A percentile compares a stretch with the other conserved stretches of the same genome.
Evolutionary conservation across 2,797 vertebrate genomes (phyloP).

Genomic region (Smutsia temminckii): DNA sequence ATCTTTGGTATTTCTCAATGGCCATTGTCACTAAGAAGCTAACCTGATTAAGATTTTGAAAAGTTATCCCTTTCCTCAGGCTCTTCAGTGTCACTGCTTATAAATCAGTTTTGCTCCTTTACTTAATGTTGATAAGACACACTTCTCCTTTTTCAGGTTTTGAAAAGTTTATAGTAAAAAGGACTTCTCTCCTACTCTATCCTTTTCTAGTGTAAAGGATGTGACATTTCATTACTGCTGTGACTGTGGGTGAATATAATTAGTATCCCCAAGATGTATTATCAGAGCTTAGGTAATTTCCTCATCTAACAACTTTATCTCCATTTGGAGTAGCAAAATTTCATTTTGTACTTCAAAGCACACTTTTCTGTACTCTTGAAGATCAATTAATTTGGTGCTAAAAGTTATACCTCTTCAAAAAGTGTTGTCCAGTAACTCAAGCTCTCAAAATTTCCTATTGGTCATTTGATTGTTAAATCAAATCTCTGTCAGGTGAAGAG

Average conservation of each 20-base stretch:
- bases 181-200: background rate
- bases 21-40: background rate
- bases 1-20: background rate
- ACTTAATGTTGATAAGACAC: background rate
- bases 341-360: slow-evolving; percentile 59
- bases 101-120: slow-evolving; percentile 45
- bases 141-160: background rate
- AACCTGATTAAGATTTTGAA: background rate
- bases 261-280: slow-evolving; percentile 21
- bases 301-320: slow-evolving; percentile 53
- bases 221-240: slow-evolving; percentile 29
- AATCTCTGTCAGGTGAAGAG: background rate
- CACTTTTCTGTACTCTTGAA: slow-evolving; percentile 10
- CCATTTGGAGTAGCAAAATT: slow-evolving; percentile 55
- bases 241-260: slow-evolving; percentile 37
- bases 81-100: background rate
- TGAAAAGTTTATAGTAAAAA: background rate
- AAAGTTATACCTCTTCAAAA: slow-evolving; percentile 30
- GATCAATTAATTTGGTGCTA: slow-evolving; percentile 20
- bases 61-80: background rate
- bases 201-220: background rate
- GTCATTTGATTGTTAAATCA: slow-evolving; percentile 44
- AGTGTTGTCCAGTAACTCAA: background rate
- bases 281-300: slow-evolving; percentile 63
- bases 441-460: background rate